A percentile compares a stretch with the other conserved stretches of the same genome.
Evolutionary conservation across 1,140 invertebrate genomes (phyloP).

Genomic region (Macrosteles quadrilineatus): DNA sequence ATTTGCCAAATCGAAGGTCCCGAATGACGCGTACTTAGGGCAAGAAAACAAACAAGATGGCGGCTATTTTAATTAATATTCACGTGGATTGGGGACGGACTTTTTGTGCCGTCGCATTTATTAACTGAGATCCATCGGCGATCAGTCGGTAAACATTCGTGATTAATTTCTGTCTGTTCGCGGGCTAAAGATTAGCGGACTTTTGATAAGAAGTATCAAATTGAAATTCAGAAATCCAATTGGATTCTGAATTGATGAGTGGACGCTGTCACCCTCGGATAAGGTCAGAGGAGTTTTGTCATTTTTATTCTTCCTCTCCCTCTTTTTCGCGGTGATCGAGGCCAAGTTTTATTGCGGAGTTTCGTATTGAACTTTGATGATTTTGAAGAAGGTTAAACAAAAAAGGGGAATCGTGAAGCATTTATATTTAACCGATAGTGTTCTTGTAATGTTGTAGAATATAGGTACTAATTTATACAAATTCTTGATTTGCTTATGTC

Average conservation of each 20-base stretch:
- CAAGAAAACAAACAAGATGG: conserved; percentile 22
- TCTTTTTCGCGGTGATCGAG: no score
- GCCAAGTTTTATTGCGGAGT: no score
- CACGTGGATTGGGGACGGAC: neutral
- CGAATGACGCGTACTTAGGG: no score
- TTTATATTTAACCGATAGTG: no score
- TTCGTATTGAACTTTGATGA: no score
- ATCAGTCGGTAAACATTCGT: neutral
- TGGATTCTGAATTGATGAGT: conserved; percentile 26
- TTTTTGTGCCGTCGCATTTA: conserved; percentile 22
- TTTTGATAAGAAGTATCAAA: conserved; percentile 22
- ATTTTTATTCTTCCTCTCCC: neutral
- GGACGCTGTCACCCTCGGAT: neutral
- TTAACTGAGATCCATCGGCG: conserved; percentile 13
- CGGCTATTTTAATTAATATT: conserved; percentile 18
- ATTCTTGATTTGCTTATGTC: no score
- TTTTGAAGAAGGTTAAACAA: no score
- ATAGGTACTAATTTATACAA: no score
- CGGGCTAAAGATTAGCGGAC: neutral
- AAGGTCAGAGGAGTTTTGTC: neutral
- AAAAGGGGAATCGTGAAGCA: no score
- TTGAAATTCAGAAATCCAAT: neutral
- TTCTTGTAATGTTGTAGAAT: no score
- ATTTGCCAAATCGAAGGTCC: no score
- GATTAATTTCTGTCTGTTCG: conserved; percentile 13